These are phyloP conservation scores for Argopecten irradians DNA, from an alignment of 1,140 invertebrate species.

Conservation along the genomic window DNA sequence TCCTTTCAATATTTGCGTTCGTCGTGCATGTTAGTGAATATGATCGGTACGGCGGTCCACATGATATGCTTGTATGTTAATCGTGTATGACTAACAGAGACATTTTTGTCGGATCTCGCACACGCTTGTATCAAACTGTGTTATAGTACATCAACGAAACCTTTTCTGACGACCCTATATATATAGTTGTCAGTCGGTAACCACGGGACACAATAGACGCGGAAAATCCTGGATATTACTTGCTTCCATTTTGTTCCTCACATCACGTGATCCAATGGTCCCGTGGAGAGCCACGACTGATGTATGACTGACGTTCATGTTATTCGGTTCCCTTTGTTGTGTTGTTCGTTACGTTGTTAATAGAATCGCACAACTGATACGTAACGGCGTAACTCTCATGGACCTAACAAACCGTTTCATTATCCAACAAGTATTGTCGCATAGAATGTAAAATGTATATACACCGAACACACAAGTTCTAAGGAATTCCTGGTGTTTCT, in stretches of 20 bases:
- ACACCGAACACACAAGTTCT: neutral
- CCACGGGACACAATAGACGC: neutral
- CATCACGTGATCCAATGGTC: neutral
- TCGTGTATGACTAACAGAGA: neutral
- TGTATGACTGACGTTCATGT: neutral
- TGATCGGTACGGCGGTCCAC: neutral
- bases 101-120: conserved; percentile 3
- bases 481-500: neutral
- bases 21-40: neutral
- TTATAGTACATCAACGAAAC: neutral
- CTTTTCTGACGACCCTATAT: neutral
- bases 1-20: conserved; percentile 8
- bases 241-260: neutral
- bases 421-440: neutral
- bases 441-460: too few species aligned
- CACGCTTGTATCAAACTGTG: neutral
- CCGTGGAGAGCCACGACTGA: neutral
- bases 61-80: neutral
- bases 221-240: neutral
- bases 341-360: neutral
- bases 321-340: neutral
- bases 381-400: neutral
- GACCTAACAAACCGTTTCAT: neutral
- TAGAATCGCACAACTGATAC: neutral
- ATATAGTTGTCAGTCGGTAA: neutral